Percentiles rank a stretch among this genome's conserved stretches.
Conservation (phyloP, 2,797 vertebrate genomes). For the Epinephelus awoara region DNA sequence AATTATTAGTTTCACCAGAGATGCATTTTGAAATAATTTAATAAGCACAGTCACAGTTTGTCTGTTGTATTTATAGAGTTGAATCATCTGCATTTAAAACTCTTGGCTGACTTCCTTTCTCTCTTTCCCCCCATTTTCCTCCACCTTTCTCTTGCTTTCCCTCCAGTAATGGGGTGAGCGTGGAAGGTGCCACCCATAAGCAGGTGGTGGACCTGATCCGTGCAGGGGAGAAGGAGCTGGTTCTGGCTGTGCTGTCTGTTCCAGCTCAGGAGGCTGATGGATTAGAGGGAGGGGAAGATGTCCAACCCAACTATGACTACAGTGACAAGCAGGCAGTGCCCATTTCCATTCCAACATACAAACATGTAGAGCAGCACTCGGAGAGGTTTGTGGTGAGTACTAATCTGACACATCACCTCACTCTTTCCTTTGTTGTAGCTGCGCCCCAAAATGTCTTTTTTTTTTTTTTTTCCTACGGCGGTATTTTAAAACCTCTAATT, state of each 20-base stretch:
- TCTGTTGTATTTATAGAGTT: not conserved
- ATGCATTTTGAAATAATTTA: not conserved
- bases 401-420: not conserved
- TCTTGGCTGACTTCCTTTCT: conserved; percentile 1
- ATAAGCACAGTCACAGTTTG: not conserved
- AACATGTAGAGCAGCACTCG: conserved; percentile 95
- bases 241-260: conserved; percentile 94
- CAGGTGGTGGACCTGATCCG: conserved; percentile 99
- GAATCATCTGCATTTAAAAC: not conserved
- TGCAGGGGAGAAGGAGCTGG: conserved; percentile 94
- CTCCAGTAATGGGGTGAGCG: conserved; percentile 93
- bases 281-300: conserved; percentile 93
- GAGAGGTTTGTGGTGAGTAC: conserved; percentile 97
- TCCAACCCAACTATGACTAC: conserved; percentile 95
- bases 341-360: conserved; percentile 97
- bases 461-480: no score
- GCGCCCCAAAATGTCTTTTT: not conserved
- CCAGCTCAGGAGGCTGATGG: conserved; percentile 94
- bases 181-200: conserved; percentile 97
- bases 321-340: conserved; percentile 97
- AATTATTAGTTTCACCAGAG: not conserved
- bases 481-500: not conserved
- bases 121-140: not conserved
- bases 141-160: conserved; percentile 7
- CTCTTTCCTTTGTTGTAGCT: not conserved